phyloP scores from a whole-genome alignment of 2,888 invertebrate genomes.

The Cryptophagus acutangulus region DNA sequence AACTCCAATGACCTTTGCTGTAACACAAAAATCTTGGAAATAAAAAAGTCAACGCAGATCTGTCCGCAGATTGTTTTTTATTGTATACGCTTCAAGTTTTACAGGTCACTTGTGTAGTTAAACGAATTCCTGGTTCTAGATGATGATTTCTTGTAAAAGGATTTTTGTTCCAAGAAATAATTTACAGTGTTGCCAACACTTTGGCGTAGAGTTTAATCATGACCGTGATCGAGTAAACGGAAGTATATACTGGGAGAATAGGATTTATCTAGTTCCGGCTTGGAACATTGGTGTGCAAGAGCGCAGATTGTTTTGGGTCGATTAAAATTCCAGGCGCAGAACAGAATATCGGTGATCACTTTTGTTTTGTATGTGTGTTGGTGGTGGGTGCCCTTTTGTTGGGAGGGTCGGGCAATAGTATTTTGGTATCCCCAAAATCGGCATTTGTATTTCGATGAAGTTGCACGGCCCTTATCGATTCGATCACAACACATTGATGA shows the following conservation, averaged over 20 bases:
- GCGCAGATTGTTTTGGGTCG: constrained; percentile 49
- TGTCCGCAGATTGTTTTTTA: neutral
- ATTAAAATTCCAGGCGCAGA: constrained; percentile 47
- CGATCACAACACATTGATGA: constrained; percentile 45
- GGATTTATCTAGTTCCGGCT: constrained; percentile 46
- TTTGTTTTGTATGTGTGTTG: constrained; percentile 27
- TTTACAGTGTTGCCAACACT: constrained; percentile 30
- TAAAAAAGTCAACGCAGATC: constrained; percentile 21
- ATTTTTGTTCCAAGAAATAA: constrained; percentile 21
- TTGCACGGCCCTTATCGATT: constrained; percentile 39
- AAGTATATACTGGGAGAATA: constrained; percentile 40
- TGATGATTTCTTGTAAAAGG: neutral
- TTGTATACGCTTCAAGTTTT: too few species aligned
- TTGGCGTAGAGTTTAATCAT: constrained; percentile 35
- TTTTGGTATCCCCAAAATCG: constrained; percentile 10
- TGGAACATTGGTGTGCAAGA: constrained; percentile 29
- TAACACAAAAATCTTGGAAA: constrained; percentile 23
- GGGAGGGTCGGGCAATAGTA: neutral
- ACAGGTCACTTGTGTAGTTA: neutral
- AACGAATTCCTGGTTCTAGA: neutral
- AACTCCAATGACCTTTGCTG: constrained; percentile 24
- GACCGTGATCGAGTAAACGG: constrained; percentile 27
- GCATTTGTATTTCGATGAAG: constrained; percentile 44
- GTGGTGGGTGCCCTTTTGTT: neutral
- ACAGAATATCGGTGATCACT: constrained; percentile 35